phyloP scores from a whole-genome alignment of 2,113 vertebrate species.

The Paedocypris sp. region DNA sequence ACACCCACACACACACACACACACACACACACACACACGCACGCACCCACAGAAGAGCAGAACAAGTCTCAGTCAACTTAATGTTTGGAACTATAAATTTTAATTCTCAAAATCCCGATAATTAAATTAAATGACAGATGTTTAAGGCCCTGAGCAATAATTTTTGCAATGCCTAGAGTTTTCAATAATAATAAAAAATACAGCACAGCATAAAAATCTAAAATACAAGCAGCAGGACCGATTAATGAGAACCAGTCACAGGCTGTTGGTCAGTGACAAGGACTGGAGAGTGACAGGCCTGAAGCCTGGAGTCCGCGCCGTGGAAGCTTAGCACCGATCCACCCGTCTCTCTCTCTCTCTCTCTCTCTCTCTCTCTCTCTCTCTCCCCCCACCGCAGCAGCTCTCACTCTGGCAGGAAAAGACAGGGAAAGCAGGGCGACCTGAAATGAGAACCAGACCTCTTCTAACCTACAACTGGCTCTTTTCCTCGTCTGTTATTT shows the following conservation, averaged over 20 bases:
- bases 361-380: too few species aligned
- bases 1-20: too few species aligned
- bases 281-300: slow-evolving; percentile 50
- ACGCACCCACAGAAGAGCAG: too few species aligned
- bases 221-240: slow-evolving; percentile 53
- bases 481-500: slow-evolving; percentile 56
- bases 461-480: slow-evolving; percentile 58
- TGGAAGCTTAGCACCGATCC: slow-evolving; percentile 49
- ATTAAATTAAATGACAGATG: too few species aligned
- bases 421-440: slow-evolving; percentile 54
- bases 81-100: too few species aligned
- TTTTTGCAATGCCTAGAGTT: too few species aligned
- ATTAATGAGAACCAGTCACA: slow-evolving; percentile 60
- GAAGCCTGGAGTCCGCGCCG: slow-evolving; percentile 48
- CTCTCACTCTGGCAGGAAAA: slow-evolving; percentile 55
- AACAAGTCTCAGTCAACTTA: too few species aligned
- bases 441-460: slow-evolving; percentile 69
- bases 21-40: too few species aligned
- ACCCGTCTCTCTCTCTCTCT: slow-evolving; percentile 43
- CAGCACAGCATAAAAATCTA: slow-evolving; percentile 39
- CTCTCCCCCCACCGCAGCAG: slow-evolving; percentile 49
- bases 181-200: slow-evolving; percentile 56
- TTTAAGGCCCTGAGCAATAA: too few species aligned
- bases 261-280: slow-evolving; percentile 60
- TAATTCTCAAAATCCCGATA: too few species aligned